phyloP scores from a whole-genome alignment of 2,797 vertebrate genomes.

The Ceryle rudis region DNA sequence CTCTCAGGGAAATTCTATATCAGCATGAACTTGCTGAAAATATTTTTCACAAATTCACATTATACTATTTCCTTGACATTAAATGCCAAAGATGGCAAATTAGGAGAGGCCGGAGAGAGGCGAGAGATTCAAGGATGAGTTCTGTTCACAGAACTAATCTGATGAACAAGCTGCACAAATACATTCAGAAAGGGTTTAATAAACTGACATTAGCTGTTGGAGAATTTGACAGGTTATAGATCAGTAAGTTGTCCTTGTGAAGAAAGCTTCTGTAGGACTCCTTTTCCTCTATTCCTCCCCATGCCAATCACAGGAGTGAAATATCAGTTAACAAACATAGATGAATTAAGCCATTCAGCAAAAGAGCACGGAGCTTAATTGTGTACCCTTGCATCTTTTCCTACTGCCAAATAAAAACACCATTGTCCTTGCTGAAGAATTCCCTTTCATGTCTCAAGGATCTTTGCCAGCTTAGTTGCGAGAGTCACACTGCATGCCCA shows the following conservation, averaged over 20 bases:
- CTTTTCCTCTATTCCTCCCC: slow-evolving; percentile 69
- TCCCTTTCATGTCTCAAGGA: slow-evolving; percentile 78
- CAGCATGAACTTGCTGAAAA: slow-evolving; percentile 64
- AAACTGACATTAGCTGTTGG: slow-evolving; percentile 68
- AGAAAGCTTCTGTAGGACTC: slow-evolving; percentile 35
- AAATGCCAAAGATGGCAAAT: slow-evolving; percentile 30
- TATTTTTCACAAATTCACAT: slow-evolving; percentile 57
- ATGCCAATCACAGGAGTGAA: slow-evolving; percentile 74
- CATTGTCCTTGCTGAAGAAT: slow-evolving; percentile 79
- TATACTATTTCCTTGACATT: slow-evolving; percentile 52
- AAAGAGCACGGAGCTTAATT: slow-evolving; percentile 72
- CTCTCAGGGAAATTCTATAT: slow-evolving; percentile 76
- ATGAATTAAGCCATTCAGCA: slow-evolving; percentile 82
- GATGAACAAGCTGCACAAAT: slow-evolving; percentile 7
- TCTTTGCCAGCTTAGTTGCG: slow-evolving; percentile 79
- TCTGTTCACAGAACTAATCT: slow-evolving; percentile 9
- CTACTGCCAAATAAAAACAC: slow-evolving; percentile 78
- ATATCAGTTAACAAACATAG: slow-evolving; percentile 49
- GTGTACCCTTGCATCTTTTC: slow-evolving; percentile 74
- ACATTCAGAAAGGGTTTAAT: slow-evolving; percentile 51
- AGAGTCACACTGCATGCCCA: slow-evolving; percentile 71
- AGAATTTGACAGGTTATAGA: slow-evolving; percentile 72
- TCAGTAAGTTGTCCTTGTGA: slow-evolving; percentile 70
- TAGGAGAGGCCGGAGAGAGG: neutral
- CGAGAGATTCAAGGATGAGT: slow-evolving; percentile 1